Evolutionary conservation across 1,140 invertebrate genomes (phyloP).

Genomic region (Aphaenogaster ashmeadi): DNA sequence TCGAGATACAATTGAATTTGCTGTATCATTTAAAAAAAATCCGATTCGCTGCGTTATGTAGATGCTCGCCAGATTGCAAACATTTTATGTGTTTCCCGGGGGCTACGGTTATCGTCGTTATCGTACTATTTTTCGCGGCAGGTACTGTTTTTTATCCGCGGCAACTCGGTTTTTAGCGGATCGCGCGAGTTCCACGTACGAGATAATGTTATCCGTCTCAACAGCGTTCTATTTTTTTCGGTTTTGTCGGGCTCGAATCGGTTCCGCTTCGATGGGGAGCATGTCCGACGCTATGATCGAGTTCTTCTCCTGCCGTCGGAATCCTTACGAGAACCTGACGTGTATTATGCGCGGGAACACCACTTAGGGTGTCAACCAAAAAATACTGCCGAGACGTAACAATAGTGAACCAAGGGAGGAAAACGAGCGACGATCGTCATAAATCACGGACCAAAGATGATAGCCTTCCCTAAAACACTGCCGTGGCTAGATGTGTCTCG

Average conservation of each 20-base stretch:
- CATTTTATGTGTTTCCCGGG: conserved; percentile 29
- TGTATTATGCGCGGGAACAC: conserved; percentile 59
- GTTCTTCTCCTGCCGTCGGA: conserved; percentile 37
- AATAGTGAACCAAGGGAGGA: conserved; percentile 44
- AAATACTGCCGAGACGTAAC: conserved; percentile 58
- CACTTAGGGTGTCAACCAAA: conserved; percentile 61
- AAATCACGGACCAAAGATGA: conserved; percentile 69
- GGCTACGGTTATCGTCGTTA: conserved; percentile 11
- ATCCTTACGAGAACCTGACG: conserved; percentile 38
- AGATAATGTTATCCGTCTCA: conserved; percentile 16
- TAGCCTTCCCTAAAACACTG: conserved; percentile 32
- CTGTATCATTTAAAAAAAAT: background rate
- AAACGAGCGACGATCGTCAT: conserved; percentile 59
- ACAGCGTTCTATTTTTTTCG: background rate
- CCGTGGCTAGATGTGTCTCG: background rate
- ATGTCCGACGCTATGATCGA: conserved; percentile 44
- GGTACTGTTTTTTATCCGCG: conserved; percentile 20
- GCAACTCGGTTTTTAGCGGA: background rate
- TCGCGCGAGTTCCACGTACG: background rate
- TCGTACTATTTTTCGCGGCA: conserved; percentile 23
- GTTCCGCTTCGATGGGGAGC: background rate
- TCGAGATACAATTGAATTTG: conserved; percentile 46
- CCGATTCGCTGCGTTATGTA: background rate
- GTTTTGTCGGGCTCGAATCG: background rate
- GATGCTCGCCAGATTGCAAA: conserved; percentile 19